phyloP scores from a whole-genome alignment of 1,140 invertebrate genomes.

The Idris sp. region DNA sequence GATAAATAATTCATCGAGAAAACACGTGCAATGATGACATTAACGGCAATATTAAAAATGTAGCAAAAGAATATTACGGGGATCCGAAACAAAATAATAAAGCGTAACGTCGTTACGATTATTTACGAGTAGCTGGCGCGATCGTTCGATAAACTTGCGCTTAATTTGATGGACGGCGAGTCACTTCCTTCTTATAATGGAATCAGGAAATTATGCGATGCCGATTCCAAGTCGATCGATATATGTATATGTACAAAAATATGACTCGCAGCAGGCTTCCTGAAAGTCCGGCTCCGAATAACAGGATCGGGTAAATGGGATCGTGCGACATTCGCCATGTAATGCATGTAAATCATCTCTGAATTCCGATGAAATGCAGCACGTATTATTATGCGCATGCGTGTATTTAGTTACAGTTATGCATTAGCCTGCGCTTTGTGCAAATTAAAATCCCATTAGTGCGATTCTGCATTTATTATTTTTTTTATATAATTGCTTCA shows the following conservation, averaged over 20 bases:
- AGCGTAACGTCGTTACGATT: slow-evolving; percentile 39
- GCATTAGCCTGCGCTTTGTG: slow-evolving; percentile 20
- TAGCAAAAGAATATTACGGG: slow-evolving; percentile 22
- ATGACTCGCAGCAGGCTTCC: slow-evolving; percentile 14
- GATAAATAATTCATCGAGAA: slow-evolving; percentile 51
- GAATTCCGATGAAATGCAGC: slow-evolving; percentile 37
- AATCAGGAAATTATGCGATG: slow-evolving; percentile 42
- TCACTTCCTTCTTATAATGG: slow-evolving; percentile 40
- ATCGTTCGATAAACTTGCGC: slow-evolving; percentile 40
- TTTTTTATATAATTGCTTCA: too few species aligned
- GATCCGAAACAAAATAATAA: slow-evolving; percentile 42
- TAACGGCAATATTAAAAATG: slow-evolving; percentile 51
- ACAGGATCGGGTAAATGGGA: slow-evolving; percentile 54
- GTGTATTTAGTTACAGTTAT: slow-evolving; percentile 48
- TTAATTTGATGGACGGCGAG: slow-evolving; percentile 42
- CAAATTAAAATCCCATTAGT: too few species aligned
- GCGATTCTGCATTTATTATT: too few species aligned
- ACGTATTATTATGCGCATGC: slow-evolving; percentile 35
- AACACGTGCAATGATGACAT: slow-evolving; percentile 46
- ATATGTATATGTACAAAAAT: background rate
- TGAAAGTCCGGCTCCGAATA: slow-evolving; percentile 49
- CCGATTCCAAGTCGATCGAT: slow-evolving; percentile 18
- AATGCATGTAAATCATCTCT: slow-evolving; percentile 42
- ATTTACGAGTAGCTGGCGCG: slow-evolving; percentile 21
- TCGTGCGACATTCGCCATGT: slow-evolving; percentile 49